Base-by-base conservation (phyloP, 1,140 invertebrate species). In the Melanaphis sacchari region DNA sequence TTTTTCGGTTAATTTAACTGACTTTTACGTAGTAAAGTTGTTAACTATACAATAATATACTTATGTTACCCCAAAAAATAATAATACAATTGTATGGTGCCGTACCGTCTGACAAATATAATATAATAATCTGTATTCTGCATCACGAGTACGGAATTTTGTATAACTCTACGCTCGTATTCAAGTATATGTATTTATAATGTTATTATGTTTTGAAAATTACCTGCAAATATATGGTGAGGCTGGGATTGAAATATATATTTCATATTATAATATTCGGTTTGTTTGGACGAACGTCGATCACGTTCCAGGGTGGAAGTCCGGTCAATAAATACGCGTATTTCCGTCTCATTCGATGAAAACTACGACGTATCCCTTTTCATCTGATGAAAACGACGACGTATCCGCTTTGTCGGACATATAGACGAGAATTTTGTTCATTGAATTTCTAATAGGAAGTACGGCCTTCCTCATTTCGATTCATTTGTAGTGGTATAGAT, bases 271-370 rank as follows among this genome's bases (percentile, higher is more conserved):
- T 46, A 36, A 88, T 52, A 49, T 52, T 90, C 9, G 11, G 24
- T 59, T 40, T 90, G 49, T 90, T 90, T 59, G 36, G 24, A 54
- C 36, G 15, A 59, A 54, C 31, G 52, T 90, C 24, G 38, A 90
- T 15, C 38, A 26, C 49, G 52, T 18, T 52, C 36, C 52, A 0
- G 36, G 38, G 9, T 54, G 36, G 8, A 59, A 59, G 49, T 90
- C 88, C 88, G 49, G 88, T 90, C 88, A 59, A 54, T 40, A 40
- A 40, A 90, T 90, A 90, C 26, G 54, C 11, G 9, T 89, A 89
- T 89, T 89, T 89, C 87, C 49, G 49, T 54, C 40, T 40, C 88
- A 40, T 90, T 24, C 8, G 9, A 59, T 54, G 22, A 26, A 90
- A 90, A 90, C 31, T 15, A 76, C 31, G 15, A 76, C 22, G 26